Percentiles rank a stretch among this genome's conserved stretches.
Evolutionary conservation across 2,113 vertebrate species (phyloP).

Genomic region (Equus przewalskii): DNA sequence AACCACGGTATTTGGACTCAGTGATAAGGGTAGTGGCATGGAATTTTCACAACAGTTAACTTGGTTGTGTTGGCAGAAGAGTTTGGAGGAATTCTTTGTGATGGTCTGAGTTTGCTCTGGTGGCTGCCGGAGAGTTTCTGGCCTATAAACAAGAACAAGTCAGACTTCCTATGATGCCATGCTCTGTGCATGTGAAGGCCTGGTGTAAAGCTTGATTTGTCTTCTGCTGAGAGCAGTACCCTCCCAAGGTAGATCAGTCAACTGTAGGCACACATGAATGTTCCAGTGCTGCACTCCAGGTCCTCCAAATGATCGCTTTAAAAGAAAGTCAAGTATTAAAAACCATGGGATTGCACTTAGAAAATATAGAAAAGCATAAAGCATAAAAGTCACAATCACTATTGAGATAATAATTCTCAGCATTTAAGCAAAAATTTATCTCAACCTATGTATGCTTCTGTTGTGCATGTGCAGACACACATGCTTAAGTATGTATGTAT

Average conservation of each 20-base stretch:
- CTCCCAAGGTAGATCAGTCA: neutral
- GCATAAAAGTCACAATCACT: neutral
- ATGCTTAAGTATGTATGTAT: no score
- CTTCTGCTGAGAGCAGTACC: neutral
- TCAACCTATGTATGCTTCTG: neutral
- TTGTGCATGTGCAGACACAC: neutral
- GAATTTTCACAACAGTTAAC: neutral
- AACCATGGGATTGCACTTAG: neutral
- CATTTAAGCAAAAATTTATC: neutral
- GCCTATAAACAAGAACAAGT: neutral
- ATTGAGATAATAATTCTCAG: neutral
- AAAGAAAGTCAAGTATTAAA: neutral
- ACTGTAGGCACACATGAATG: neutral
- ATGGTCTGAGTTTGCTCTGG: neutral
- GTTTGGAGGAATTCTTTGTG: neutral
- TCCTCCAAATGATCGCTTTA: neutral
- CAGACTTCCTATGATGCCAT: neutral
- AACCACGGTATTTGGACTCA: neutral
- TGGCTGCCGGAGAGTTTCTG: neutral
- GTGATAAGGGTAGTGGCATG: neutral
- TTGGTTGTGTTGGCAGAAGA: neutral
- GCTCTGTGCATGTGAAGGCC: fast-evolving
- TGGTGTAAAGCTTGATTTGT: neutral
- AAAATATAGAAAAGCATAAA: neutral
- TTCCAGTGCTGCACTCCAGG: neutral